Evolutionary conservation across 1,140 invertebrate species (phyloP).

Genomic region (Apis cerana): DNA sequence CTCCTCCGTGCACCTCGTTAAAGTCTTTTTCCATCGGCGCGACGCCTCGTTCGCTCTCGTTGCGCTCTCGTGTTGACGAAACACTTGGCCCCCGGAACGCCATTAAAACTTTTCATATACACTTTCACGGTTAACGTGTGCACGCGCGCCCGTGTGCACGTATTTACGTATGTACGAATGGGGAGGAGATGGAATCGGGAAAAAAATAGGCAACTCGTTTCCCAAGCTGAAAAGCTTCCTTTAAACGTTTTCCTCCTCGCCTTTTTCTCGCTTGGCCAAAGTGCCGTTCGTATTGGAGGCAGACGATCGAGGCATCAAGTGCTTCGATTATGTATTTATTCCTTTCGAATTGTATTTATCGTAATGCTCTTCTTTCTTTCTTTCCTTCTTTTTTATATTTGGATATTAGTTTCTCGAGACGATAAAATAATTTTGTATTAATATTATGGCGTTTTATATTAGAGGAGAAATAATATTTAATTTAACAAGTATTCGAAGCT

Average conservation of each 20-base stretch:
- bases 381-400: too few species aligned
- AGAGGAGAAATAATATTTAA: too few species aligned
- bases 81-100: conserved; percentile 46
- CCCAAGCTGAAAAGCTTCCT: conserved; percentile 13
- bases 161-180: neutral
- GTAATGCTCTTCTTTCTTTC: too few species aligned
- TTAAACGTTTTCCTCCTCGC: conserved; percentile 15
- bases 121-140: neutral
- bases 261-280: neutral
- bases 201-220: conserved; percentile 22
- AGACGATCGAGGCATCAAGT: neutral
- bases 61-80: conserved; percentile 47
- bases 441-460: too few species aligned
- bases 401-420: too few species aligned
- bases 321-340: too few species aligned
- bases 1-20: conserved; percentile 41
- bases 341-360: too few species aligned
- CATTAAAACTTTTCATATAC: conserved; percentile 55
- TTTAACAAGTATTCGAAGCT: too few species aligned
- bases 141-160: neutral
- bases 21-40: conserved; percentile 48
- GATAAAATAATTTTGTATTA: too few species aligned
- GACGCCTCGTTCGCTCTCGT: conserved; percentile 26
- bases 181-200: conserved; percentile 8
- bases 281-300: neutral